Evolutionary conservation across 2,797 vertebrate species (phyloP), one percentile per base, ranked within the genome.

Genomic region (Nyctibius grandis): DNA sequence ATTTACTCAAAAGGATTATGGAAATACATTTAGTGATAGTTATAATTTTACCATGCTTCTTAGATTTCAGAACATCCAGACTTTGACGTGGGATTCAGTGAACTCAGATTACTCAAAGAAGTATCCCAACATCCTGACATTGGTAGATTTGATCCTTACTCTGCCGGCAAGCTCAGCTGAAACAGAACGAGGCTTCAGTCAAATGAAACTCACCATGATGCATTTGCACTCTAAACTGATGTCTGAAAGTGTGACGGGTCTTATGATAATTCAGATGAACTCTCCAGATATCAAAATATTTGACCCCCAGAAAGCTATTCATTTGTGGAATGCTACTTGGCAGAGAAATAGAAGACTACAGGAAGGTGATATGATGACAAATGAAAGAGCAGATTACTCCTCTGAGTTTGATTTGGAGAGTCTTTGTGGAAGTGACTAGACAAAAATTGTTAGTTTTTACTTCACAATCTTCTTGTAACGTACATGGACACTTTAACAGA

Each of bases 221-320:
- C 87, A 75, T 15, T 80, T 72, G 28, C 80, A 59, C 17, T 50
- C 88, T 36, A 95, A 95, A 77, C 60, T 92, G 53, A 89, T 84
- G n/a, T 72, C 89, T 63, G 92, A 96, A 74, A 95, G 51, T 68
- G 50, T 97, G 91, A 96, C 90, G 0, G 97, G 97, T 91, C 84
- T 96, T 81, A 81, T 97, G 88, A 45, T 95, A 74, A 97, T 97
- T 91, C 97, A 97, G 76, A n/a, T 97, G 96, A 97, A 97, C 90
- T 97, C 97, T 90, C 96, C 97, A 36, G 93, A 97, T 68, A 97
- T 96, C 34, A 92, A 91, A 78, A 91, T 86, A 31, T 96, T 97
- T 96, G 95, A 97, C 75, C 96, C 95, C 7, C 65, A 76, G 75
- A 92, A 96, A 92, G 97, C 97, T 63, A 94, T 97, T 82, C 70